Percentiles rank a stretch among this genome's conserved stretches.
Evolutionary conservation across 2,888 invertebrate species (phyloP).

Genomic region (Formica aserva): DNA sequence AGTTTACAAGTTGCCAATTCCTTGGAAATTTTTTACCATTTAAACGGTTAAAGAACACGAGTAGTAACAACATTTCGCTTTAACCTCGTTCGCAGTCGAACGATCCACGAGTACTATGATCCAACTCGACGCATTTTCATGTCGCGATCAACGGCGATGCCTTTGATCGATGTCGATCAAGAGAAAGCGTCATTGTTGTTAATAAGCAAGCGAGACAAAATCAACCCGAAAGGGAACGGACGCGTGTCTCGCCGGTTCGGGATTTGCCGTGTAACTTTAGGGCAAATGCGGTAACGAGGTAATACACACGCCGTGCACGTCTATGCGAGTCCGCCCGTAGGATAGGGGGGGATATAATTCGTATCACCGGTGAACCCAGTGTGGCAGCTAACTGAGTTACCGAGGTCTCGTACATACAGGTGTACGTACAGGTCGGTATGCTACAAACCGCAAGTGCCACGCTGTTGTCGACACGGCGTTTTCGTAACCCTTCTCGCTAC

Average conservation of each 20-base stretch:
- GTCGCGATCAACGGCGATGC: neutral
- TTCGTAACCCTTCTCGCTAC: conserved; percentile 18
- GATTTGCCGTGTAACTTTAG: conserved; percentile 62
- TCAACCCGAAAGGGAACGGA: conserved; percentile 20
- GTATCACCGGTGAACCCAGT: conserved; percentile 67
- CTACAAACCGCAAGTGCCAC: conserved; percentile 41
- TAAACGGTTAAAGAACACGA: neutral
- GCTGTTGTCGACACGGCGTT: conserved; percentile 55
- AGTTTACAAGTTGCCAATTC: neutral
- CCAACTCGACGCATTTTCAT: neutral
- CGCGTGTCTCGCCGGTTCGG: conserved; percentile 50
- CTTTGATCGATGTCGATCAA: conserved; percentile 9
- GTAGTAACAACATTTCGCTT: neutral
- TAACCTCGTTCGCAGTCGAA: neutral
- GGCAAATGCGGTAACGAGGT: conserved; percentile 69
- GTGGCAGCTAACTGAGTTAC: conserved; percentile 72
- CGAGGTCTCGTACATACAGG: conserved; percentile 43
- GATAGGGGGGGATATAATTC: conserved; percentile 67
- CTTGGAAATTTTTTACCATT: neutral
- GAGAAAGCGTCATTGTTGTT: conserved; percentile 36
- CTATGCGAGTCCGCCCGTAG: conserved; percentile 54
- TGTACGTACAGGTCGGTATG: conserved; percentile 19
- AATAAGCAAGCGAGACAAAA: conserved; percentile 40
- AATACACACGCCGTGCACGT: conserved; percentile 73
- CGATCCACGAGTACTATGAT: neutral